Percentiles rank a stretch among this genome's conserved stretches.
phyloP scores from a whole-genome alignment of 2,888 invertebrate species.

The Timema podura region DNA sequence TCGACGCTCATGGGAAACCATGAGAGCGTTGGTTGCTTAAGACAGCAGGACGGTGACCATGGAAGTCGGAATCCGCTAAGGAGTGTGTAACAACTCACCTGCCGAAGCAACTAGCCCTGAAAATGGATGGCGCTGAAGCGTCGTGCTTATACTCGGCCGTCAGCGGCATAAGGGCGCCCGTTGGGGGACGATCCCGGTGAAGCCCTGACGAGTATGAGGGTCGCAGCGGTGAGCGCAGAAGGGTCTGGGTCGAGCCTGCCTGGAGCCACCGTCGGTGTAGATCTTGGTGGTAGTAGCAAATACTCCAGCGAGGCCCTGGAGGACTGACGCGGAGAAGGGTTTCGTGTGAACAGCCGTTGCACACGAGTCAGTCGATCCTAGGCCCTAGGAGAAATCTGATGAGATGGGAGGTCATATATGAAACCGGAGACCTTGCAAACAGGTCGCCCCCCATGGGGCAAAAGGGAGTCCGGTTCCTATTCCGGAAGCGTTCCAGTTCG shows the following conservation, averaged over 20 bases:
- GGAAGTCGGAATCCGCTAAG: conserved; percentile 59
- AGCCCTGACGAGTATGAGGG: conserved; percentile 59
- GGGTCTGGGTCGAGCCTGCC: conserved; percentile 54
- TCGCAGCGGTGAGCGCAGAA: conserved; percentile 54
- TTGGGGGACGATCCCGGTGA: conserved; percentile 45
- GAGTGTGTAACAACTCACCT: conserved; percentile 61
- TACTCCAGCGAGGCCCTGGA: conserved; percentile 60
- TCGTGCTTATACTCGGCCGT: conserved; percentile 50
- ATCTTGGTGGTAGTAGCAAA: conserved; percentile 71
- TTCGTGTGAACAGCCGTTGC: conserved; percentile 60
- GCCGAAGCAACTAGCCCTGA: conserved; percentile 60
- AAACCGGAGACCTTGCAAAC: conserved; percentile 39
- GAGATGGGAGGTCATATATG: no score
- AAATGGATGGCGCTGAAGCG: conserved; percentile 62
- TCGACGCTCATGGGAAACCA: conserved; percentile 58
- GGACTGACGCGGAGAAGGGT: conserved; percentile 59
- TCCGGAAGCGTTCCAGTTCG: conserved; percentile 54
- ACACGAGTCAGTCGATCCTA: conserved; percentile 56
- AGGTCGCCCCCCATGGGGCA: conserved; percentile 48
- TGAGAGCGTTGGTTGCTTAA: conserved; percentile 60
- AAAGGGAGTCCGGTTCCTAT: conserved; percentile 56
- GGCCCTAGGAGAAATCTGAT: conserved; percentile 52
- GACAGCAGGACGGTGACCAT: conserved; percentile 71
- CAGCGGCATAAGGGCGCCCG: conserved; percentile 36
- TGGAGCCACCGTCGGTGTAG: conserved; percentile 53